Base-by-base conservation (phyloP, 1,140 invertebrate species). In the Pogonomyrmex californicus region DNA sequence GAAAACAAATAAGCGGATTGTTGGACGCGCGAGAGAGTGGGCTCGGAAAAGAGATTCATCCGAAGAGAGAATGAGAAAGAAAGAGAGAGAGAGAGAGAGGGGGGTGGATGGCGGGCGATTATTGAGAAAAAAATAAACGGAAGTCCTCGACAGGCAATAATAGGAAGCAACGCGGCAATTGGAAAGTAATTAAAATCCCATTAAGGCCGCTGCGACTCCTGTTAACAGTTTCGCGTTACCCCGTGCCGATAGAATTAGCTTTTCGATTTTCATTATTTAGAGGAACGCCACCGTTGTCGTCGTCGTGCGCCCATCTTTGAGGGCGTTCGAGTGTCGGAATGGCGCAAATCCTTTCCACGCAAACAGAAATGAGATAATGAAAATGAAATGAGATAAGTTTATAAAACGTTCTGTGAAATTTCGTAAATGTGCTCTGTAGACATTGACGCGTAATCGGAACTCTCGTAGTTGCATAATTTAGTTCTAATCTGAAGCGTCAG, bases 121-220 rank as follows among this genome's bases (percentile, higher is more conserved):
- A 66, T 83, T 44, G 79, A 83, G 71, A 47, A 87, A 88, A 88
- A 89, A 85, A 83, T 87, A 82, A 23, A 65, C 71, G 87, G 70
- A 90, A 93, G 83, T 91, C 70, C 78, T 88, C 70, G 85, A 51
- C 68, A 77, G 60, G 79, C 90, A 91, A 92, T 93, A 91, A 92
- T 90, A 87, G 89, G 79, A 89, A 92, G 81, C 89, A 87, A 88
- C 81, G 75, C 30, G 65, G 86, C 82, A 92, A 93, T 93, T 90
- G 87, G 85, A 91, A 93, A 92, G 91, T 93, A 93, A 93, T 93
- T 93, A 93, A 93, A 93, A 92, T 89, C 91, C 88, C 86, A 91
- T 93, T 88, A 90, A 90, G 82, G 68, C 49, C 38, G 49, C 78
- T 85, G 49, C 63, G 51, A 77, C 47, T 86, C 60, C 73, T 87